Evolutionary conservation across 2,888 invertebrate genomes (phyloP).

Genomic region (Napeogenes inachia): DNA sequence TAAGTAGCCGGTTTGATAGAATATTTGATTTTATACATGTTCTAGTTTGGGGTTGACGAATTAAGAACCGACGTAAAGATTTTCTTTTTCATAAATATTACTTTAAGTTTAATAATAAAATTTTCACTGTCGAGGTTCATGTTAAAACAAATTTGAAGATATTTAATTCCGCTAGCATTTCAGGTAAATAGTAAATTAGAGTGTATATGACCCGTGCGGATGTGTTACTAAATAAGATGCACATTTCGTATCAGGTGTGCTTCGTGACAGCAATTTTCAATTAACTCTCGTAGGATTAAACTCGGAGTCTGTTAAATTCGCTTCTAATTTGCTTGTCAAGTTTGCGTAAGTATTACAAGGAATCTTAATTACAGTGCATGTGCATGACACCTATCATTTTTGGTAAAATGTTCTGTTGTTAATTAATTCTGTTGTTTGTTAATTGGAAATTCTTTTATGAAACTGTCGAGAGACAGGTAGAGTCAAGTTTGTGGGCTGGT

Average conservation of each 20-base stretch:
- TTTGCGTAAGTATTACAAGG: constrained; percentile 20
- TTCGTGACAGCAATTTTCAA: constrained; percentile 40
- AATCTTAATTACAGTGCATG: constrained; percentile 22
- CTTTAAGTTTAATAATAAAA: no score
- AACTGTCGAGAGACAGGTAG: not conserved
- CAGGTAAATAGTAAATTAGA: constrained; percentile 1
- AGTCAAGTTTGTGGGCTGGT: no score
- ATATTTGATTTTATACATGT: not conserved
- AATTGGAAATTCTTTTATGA: not conserved
- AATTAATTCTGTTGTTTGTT: constrained; percentile 3
- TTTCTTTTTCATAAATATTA: no score
- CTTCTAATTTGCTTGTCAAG: constrained; percentile 21
- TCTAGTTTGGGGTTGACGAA: not conserved
- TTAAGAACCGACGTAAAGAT: not conserved
- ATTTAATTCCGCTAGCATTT: no score
- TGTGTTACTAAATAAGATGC: constrained; percentile 14
- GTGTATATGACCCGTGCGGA: not conserved
- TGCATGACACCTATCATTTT: constrained; percentile 10
- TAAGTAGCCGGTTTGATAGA: constrained; percentile 3
- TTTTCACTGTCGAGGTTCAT: not conserved
- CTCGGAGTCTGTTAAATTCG: constrained; percentile 24
- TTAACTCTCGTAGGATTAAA: constrained; percentile 31
- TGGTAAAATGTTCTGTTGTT: constrained; percentile 1
- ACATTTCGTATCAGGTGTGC: constrained; percentile 29
- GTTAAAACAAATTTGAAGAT: not conserved